A percentile compares a stretch with the other conserved stretches of the same genome.
Conservation (phyloP, 1,140 invertebrate species). For the Drosophila athabasca region DNA sequence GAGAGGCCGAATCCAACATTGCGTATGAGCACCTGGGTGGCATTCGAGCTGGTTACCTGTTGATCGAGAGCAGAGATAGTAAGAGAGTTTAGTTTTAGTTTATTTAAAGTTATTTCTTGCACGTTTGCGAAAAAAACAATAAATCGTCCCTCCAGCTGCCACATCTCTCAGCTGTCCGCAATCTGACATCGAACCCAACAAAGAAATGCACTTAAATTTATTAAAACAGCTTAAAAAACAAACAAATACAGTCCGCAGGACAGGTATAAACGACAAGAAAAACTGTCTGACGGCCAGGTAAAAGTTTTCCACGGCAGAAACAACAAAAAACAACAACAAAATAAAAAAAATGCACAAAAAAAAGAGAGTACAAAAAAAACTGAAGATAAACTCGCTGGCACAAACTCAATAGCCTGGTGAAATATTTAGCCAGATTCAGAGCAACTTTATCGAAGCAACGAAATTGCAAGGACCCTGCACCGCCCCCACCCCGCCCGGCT, state of each 20-base stretch:
- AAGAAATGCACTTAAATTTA: constrained; percentile 73
- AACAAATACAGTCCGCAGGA: constrained; percentile 37
- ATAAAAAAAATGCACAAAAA: constrained; percentile 32
- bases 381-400: constrained; percentile 72
- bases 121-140: neutral
- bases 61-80: constrained; percentile 83
- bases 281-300: constrained; percentile 44
- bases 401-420: constrained; percentile 72
- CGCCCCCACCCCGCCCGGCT: neutral
- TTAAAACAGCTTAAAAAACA: constrained; percentile 50
- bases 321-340: constrained; percentile 27
- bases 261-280: constrained; percentile 25
- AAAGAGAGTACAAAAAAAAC: constrained; percentile 38
- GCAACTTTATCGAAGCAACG: constrained; percentile 65
- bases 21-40: constrained; percentile 89
- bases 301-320: constrained; percentile 63
- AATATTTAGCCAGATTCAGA: constrained; percentile 68
- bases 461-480: constrained; percentile 51
- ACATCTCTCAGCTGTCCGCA: constrained; percentile 36
- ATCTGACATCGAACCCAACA: constrained; percentile 52
- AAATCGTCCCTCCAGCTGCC: constrained; percentile 24
- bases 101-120: neutral
- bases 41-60: constrained; percentile 88
- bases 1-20: constrained; percentile 89
- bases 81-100: constrained; percentile 17